A percentile compares a stretch with the other conserved stretches of the same genome.
Conservation (phyloP, 2,888 invertebrate species). For the Brachyptera risi region DNA sequence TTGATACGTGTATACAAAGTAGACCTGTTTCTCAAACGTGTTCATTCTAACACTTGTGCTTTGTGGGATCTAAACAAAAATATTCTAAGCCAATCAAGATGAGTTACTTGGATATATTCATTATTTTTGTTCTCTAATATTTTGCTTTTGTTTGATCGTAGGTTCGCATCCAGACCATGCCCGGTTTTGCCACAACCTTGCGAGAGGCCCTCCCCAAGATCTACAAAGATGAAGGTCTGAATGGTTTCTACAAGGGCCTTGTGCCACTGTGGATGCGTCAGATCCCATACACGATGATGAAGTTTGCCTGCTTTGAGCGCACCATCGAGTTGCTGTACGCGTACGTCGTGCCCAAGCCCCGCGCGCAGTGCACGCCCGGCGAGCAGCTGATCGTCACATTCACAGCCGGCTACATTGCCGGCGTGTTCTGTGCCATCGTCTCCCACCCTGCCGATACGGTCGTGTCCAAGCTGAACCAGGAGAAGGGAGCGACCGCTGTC, state of each 20-base stretch:
- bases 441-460: slow-evolving; percentile 98
- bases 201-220: slow-evolving; percentile 92
- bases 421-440: slow-evolving; percentile 97
- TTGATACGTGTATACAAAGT: too few relatives aligned
- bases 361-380: slow-evolving; percentile 81
- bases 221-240: slow-evolving; percentile 78
- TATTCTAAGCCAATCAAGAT: too few relatives aligned
- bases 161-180: slow-evolving; percentile 93
- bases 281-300: slow-evolving; percentile 99
- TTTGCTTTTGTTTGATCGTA: too few relatives aligned
- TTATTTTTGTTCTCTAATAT: too few relatives aligned
- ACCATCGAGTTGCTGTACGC: slow-evolving; percentile 91
- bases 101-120: too few relatives aligned
- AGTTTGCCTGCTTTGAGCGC: slow-evolving; percentile 97
- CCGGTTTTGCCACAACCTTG: slow-evolving; percentile 84
- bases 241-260: slow-evolving; percentile 92
- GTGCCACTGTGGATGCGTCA: slow-evolving; percentile 96
- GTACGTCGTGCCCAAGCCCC: slow-evolving; percentile 90
- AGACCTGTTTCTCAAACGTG: too few relatives aligned
- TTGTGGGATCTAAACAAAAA: too few relatives aligned
- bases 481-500: slow-evolving; percentile 67
- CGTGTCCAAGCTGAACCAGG: slow-evolving; percentile 95
- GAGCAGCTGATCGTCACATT: slow-evolving; percentile 96
- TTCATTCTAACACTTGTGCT: too few relatives aligned
- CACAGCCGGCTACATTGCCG: slow-evolving; percentile 92